Evolutionary conservation across 2,113 vertebrate species (phyloP).

Genomic region (Catagonus wagneri): DNA sequence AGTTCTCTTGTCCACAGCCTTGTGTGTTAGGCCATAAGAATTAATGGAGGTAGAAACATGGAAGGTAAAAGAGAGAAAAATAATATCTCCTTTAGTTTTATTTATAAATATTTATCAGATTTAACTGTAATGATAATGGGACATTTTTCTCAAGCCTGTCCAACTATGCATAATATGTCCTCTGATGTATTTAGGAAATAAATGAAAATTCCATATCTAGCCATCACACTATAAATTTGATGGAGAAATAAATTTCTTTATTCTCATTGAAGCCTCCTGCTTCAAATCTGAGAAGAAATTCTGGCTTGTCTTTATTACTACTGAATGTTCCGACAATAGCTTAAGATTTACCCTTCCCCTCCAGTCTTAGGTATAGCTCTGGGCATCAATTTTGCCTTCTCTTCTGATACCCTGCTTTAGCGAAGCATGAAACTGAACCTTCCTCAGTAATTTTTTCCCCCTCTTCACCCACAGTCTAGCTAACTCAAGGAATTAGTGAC

Average conservation of each 20-base stretch:
- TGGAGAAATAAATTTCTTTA: neutral
- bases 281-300: neutral
- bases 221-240: neutral
- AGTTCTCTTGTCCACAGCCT: neutral
- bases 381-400: neutral
- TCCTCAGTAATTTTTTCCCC: neutral
- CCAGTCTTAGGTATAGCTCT: neutral
- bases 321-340: neutral
- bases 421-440: neutral
- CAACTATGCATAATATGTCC: neutral
- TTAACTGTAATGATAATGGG: neutral
- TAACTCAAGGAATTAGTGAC: neutral
- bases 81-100: neutral
- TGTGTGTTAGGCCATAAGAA: neutral
- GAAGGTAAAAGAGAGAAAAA: neutral
- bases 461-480: neutral
- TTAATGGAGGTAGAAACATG: neutral
- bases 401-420: neutral
- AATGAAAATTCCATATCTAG: neutral
- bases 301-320: neutral
- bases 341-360: neutral
- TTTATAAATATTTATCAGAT: slow-evolving; percentile 44
- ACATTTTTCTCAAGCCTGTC: neutral
- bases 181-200: neutral
- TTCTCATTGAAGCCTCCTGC: neutral